Conservation (phyloP, 2,888 invertebrate species). For the Tiliacea aurago region DNA sequence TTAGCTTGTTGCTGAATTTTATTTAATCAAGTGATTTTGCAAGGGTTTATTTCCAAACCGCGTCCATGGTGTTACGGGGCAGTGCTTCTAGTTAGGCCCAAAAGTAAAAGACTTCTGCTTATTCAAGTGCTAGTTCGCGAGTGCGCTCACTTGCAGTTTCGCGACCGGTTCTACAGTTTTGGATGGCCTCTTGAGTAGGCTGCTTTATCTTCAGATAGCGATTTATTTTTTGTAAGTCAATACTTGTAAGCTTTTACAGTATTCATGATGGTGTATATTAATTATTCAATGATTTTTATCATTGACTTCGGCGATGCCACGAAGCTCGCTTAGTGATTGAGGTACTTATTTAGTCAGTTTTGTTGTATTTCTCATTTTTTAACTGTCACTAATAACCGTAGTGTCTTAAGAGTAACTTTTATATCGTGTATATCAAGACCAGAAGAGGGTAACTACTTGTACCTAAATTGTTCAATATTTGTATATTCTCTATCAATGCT, state of each 20-base stretch:
- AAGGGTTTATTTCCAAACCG: slow-evolving; percentile 15
- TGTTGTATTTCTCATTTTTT: slow-evolving; percentile 56
- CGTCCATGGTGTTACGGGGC: slow-evolving; percentile 27
- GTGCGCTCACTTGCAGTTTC: slow-evolving; percentile 23
- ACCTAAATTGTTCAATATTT: slow-evolving; percentile 66
- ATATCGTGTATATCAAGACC: slow-evolving; percentile 59
- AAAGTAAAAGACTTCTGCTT: slow-evolving; percentile 49
- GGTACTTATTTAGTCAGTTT: slow-evolving; percentile 68
- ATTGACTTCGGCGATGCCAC: slow-evolving; percentile 53
- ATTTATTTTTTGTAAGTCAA: slow-evolving; percentile 77
- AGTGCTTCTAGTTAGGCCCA: slow-evolving; percentile 53
- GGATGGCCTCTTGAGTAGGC: slow-evolving; percentile 43
- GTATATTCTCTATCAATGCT: slow-evolving; percentile 49
- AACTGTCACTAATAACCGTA: slow-evolving; percentile 53
- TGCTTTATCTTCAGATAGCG: slow-evolving; percentile 70
- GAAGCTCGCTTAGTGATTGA: slow-evolving; percentile 56
- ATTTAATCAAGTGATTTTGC: slow-evolving; percentile 9
- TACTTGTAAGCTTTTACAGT: slow-evolving; percentile 73
- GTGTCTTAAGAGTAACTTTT: slow-evolving; percentile 60
- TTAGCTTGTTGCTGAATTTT: slow-evolving; percentile 4
- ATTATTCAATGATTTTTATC: slow-evolving; percentile 60
- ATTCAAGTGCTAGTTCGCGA: slow-evolving; percentile 50
- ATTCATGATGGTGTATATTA: slow-evolving; percentile 60
- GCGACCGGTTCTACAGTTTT: slow-evolving; percentile 29
- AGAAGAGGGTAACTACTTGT: slow-evolving; percentile 65